phyloP scores from a whole-genome alignment of 2,113 vertebrate genomes.

The Rissa tridactyla region DNA sequence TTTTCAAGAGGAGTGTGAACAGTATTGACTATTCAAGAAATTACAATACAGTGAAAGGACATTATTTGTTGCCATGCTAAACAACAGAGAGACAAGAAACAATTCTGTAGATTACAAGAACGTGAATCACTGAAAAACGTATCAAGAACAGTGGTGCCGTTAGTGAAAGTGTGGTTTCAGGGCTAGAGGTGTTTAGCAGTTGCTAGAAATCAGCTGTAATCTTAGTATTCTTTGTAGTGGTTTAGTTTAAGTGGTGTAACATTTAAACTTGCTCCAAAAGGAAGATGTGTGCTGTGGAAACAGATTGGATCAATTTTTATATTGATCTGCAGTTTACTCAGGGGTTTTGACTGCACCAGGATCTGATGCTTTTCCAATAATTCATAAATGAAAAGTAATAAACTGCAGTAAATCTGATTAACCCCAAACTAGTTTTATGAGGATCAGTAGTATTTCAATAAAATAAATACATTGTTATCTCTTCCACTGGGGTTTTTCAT shows the following conservation, averaged over 20 bases:
- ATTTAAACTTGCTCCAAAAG: not conserved
- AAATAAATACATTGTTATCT: not conserved
- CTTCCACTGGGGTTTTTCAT: not conserved
- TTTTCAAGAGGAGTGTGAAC: not conserved
- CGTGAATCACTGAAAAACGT: rapidly evolving
- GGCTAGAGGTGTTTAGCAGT: not conserved
- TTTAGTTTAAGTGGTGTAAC: not conserved
- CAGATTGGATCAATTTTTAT: not conserved
- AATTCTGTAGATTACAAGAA: not conserved
- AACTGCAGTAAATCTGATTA: not conserved
- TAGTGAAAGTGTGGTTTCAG: not conserved
- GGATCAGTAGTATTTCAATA: not conserved
- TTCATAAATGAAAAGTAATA: not conserved
- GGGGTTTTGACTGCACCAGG: not conserved
- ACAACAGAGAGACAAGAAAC: not conserved
- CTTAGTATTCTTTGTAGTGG: not conserved
- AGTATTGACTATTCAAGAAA: not conserved
- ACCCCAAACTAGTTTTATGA: not conserved
- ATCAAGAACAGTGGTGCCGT: not conserved
- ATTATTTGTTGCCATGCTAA: not conserved
- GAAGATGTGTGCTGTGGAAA: not conserved
- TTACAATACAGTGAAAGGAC: not conserved
- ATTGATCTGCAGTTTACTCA: not conserved
- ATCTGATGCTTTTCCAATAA: slow-evolving; percentile 7
- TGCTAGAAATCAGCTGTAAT: not conserved